Conservation (phyloP, 2,888 invertebrate species). For the Machimus atricapillus region DNA sequence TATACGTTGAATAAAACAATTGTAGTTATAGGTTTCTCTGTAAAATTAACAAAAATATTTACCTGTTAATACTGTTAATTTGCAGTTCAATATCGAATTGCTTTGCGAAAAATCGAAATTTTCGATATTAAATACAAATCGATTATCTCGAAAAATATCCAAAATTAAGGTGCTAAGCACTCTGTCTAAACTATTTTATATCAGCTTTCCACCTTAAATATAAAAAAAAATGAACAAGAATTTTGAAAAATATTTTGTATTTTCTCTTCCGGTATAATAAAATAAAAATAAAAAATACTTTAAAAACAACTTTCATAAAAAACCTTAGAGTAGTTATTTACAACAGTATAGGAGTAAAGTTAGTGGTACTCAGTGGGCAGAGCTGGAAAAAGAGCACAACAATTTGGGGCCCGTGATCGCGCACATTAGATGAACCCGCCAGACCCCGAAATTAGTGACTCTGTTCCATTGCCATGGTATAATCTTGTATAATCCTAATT, state of each 20-base stretch:
- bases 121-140: background rate
- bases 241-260: constrained; percentile 29
- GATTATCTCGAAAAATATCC: background rate
- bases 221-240: background rate
- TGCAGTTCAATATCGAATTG: background rate
- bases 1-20: too few relatives aligned
- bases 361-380: background rate
- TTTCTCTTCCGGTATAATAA: constrained; percentile 32
- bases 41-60: background rate
- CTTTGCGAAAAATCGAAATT: too few relatives aligned
- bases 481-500: background rate
- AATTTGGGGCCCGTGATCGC: background rate
- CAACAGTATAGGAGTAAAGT: background rate
- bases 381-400: background rate
- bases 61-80: background rate
- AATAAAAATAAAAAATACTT: constrained; percentile 1
- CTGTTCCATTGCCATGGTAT: background rate
- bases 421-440: background rate
- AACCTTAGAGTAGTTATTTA: background rate
- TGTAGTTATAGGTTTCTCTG: too few relatives aligned
- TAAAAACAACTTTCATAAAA: constrained; percentile 15
- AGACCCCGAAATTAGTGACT: background rate
- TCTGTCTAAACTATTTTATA: too few relatives aligned
- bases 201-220: background rate
- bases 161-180: background rate